A percentile compares a stretch with the other conserved stretches of the same genome.
Conservation (phyloP, 2,113 vertebrate genomes). For the Herpailurus yagouaroundi region DNA sequence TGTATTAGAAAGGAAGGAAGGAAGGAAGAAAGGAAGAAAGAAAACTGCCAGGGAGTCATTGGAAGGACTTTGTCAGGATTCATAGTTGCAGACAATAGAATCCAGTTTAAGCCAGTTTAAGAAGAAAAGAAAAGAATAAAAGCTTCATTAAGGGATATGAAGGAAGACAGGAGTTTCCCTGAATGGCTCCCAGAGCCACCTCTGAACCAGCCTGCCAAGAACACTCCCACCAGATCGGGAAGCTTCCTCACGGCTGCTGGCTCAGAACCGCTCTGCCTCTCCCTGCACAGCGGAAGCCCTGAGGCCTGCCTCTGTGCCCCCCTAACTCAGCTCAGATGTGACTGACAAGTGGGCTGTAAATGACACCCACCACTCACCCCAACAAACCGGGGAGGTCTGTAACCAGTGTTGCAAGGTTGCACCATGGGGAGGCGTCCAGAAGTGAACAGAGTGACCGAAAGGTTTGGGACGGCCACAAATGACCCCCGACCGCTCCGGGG, state of each 20-base stretch:
- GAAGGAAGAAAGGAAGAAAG: too few relatives aligned
- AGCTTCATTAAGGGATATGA: not conserved
- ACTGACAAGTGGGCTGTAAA: fast-evolving
- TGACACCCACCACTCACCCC: not conserved
- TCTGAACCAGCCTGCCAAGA: not conserved
- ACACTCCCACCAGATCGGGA: not conserved
- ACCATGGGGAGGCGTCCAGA: not conserved
- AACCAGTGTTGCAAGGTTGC: not conserved
- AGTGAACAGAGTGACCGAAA: not conserved
- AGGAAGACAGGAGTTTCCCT: not conserved
- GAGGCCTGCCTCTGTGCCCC: not conserved
- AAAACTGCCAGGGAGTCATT: not conserved
- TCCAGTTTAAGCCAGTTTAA: not conserved
- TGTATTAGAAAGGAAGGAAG: too few relatives aligned
- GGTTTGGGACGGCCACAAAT: not conserved
- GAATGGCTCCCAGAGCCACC: not conserved
- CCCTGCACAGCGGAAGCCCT: not conserved
- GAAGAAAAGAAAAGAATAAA: not conserved
- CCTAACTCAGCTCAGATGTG: not conserved
- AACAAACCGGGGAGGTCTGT: not conserved
- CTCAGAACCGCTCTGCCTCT: not conserved
- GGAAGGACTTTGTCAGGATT: conserved; percentile 12
- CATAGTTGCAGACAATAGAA: not conserved
- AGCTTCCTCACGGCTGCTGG: not conserved
- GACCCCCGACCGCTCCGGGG: not conserved